Percentiles rank a stretch among this genome's conserved stretches.
These are phyloP conservation scores for Mythimna pallens DNA, from an alignment of 2,888 invertebrate genomes.

Conservation along the genomic window DNA sequence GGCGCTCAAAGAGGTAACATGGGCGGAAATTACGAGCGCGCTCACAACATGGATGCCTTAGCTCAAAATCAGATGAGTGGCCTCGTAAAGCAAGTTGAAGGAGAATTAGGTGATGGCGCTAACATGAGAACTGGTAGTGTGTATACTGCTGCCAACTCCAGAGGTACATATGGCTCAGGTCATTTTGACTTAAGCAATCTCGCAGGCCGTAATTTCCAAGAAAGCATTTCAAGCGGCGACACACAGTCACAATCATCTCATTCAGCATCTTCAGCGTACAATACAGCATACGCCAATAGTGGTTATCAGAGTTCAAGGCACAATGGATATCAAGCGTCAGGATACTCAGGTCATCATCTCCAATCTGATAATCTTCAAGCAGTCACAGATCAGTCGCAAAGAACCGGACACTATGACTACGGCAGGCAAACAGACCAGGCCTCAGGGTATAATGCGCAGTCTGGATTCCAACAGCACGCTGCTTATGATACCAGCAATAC, in stretches of 20 bases:
- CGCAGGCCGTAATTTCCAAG: slow-evolving; percentile 84
- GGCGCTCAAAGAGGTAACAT: slow-evolving; percentile 89
- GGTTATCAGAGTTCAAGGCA: slow-evolving; percentile 70
- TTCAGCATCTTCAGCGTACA: slow-evolving; percentile 55
- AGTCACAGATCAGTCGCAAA: slow-evolving; percentile 66
- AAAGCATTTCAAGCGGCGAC: slow-evolving; percentile 70
- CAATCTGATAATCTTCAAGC: slow-evolving; percentile 72
- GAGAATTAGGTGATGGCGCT: slow-evolving; percentile 84
- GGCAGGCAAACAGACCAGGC: slow-evolving; percentile 66
- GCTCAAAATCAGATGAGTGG: slow-evolving; percentile 88
- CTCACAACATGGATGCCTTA: slow-evolving; percentile 87
- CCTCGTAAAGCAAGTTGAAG: slow-evolving; percentile 82
- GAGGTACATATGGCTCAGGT: slow-evolving; percentile 84
- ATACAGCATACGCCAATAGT: slow-evolving; percentile 62
- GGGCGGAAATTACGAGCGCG: slow-evolving; percentile 88
- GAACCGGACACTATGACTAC: slow-evolving; percentile 67
- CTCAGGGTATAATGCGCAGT: slow-evolving; percentile 72
- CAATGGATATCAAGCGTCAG: slow-evolving; percentile 66
- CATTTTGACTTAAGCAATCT: slow-evolving; percentile 81
- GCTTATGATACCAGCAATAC: slow-evolving; percentile 65
- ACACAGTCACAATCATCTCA: slow-evolving; percentile 72
- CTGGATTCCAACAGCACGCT: slow-evolving; percentile 71
- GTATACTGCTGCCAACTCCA: slow-evolving; percentile 84
- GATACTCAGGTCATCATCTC: slow-evolving; percentile 53
- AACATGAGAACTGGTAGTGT: slow-evolving; percentile 82